phyloP scores from a whole-genome alignment of 2,113 vertebrate genomes.

The Tamias sibiricus region DNA sequence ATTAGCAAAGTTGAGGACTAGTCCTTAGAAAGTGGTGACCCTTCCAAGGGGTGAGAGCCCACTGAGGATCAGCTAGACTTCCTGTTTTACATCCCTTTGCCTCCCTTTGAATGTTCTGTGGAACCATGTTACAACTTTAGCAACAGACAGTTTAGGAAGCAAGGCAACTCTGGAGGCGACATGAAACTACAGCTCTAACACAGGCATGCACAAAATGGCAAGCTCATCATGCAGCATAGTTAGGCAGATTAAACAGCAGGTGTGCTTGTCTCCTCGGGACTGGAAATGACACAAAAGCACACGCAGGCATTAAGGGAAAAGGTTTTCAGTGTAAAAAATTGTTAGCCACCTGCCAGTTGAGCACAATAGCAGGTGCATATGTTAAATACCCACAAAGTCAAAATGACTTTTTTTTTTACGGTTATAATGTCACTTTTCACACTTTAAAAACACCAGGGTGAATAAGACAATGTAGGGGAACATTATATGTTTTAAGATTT shows the following conservation, averaged over 20 bases:
- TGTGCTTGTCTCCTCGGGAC: conserved; percentile 20
- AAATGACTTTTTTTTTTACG: conserved; percentile 35
- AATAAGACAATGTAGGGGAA: not conserved
- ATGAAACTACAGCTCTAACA: not conserved
- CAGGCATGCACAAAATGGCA: not conserved
- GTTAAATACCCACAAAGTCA: conserved; percentile 63
- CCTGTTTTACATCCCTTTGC: not conserved
- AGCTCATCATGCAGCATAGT: conserved; percentile 21
- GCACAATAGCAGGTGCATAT: conserved; percentile 43
- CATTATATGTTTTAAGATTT: not conserved
- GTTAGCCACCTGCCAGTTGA: conserved; percentile 66
- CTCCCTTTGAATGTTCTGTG: not conserved
- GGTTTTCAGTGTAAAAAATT: conserved; percentile 47
- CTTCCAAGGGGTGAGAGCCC: not conserved
- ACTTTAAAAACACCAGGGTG: conserved; percentile 10
- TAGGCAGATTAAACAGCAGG: conserved; percentile 67
- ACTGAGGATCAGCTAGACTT: not conserved
- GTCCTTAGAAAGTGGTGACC: not conserved
- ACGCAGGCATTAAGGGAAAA: conserved; percentile 58
- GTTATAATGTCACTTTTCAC: conserved; percentile 58
- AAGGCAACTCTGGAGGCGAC: not conserved
- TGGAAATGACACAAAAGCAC: conserved; percentile 54
- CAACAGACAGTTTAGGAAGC: not conserved
- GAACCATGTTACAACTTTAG: not conserved
- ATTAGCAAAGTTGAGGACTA: not conserved